Evolutionary conservation across 1,140 invertebrate species (phyloP), one percentile per base, ranked within the genome.

Genomic region (Bombus polaris): DNA sequence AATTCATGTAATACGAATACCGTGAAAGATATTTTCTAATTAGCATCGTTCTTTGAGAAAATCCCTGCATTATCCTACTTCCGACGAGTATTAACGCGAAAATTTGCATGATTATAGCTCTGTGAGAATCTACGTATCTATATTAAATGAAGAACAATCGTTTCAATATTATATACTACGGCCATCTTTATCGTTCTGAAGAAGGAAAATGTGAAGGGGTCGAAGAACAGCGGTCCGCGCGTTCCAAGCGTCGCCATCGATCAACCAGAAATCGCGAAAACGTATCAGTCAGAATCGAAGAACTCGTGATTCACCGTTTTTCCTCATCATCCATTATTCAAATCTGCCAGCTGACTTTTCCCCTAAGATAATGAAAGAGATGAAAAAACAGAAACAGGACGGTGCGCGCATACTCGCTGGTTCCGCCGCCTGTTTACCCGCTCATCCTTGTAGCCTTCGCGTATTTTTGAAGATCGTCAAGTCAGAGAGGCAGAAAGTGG

Each of bases 381-480:
- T 0, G 3, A 25, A 37, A 15, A 22, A 28, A 12, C 39, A 8
- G 28, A n/a, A 47, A 18, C 25, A 53, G 18, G 5, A 53, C 35
- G 13, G 13, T 10, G 25, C 2, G 15, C 2, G 25, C 25, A 32
- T 53, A n/a, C 8, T 9, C 59, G 3, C 9, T 25, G 35, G 0
- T 37, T 1, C 0, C 15, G 2, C 12, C 9, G 57, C 37, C 47
- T 83, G n/a, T 83, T 75, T 53, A 53, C 28, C 47, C 59, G 44
- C 35, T 66, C 57, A 10, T 39, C 32, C 53, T 65, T 25, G 37
- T 68, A 83, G 53, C 81, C 81, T 83, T 83, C 81, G 59, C 62
- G 73, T 83, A 77, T 83, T 83, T 83, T 77, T 35, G 73, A 83
- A 76, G 39, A 47, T 44, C 72, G 47, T 15, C n/a, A 5, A 35